These are phyloP conservation scores for Lasioglossum vierecki DNA, from an alignment of 2,888 invertebrate species.

Conservation along the genomic window DNA sequence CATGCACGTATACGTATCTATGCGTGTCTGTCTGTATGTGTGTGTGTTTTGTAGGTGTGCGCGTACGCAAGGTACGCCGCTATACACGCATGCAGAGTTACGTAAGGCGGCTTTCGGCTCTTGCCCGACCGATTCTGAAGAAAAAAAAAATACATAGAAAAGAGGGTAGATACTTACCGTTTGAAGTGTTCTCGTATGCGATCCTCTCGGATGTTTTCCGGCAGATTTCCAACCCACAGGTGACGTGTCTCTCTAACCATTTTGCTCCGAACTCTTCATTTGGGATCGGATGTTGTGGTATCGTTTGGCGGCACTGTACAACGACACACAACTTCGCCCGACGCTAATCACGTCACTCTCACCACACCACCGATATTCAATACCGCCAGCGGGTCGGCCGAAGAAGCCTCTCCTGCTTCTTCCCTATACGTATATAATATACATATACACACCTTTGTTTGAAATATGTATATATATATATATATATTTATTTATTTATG, in stretches of 20 bases:
- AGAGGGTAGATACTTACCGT: conserved; percentile 88
- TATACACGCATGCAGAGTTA: conserved; percentile 34
- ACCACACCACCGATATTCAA: conserved; percentile 67
- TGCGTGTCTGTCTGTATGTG: neutral
- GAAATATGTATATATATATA: neutral
- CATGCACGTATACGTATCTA: neutral
- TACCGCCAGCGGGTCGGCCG: conserved; percentile 55
- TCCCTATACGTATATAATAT: neutral
- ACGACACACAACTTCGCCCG: conserved; percentile 83
- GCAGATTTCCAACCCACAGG: conserved; percentile 99
- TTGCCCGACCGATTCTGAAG: neutral
- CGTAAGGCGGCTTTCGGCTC: conserved; percentile 44
- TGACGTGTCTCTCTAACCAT: conserved; percentile 99
- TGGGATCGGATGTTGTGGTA: conserved; percentile 87
- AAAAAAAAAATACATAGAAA: neutral
- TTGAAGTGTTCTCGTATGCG: conserved; percentile 98
- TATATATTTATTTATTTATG: neutral
- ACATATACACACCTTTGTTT: conserved; percentile 2
- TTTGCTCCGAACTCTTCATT: conserved; percentile 98
- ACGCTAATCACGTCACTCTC: conserved; percentile 70
- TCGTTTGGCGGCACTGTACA: conserved; percentile 84
- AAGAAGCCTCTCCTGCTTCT: conserved; percentile 32
- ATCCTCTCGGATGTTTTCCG: conserved; percentile 99
- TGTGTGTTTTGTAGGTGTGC: neutral
- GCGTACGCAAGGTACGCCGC: neutral